Conservation (phyloP, 2,113 vertebrate species). For the Eubucco bourcierii region DNA sequence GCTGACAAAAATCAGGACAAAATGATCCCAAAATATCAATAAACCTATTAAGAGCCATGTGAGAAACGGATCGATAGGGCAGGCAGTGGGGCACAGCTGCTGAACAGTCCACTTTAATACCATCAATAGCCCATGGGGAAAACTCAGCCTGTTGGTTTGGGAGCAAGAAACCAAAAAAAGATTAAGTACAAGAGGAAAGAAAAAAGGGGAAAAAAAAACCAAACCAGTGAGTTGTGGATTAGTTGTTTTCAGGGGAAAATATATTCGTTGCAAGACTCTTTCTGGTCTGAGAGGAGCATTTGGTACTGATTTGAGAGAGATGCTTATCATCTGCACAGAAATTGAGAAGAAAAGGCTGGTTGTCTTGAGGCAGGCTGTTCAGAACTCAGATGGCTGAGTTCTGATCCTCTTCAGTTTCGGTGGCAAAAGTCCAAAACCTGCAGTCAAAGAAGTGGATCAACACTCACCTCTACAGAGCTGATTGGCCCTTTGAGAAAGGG, state of each 20-base stretch:
- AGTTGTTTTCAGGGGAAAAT: background rate
- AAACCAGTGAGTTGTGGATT: background rate
- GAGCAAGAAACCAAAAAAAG: background rate
- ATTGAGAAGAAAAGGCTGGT: background rate
- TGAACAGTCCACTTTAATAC: slow-evolving; percentile 25
- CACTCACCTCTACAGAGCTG: background rate
- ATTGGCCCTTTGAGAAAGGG: background rate
- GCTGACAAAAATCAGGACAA: slow-evolving; percentile 33
- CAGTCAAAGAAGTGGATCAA: background rate
- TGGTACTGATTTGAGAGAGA: background rate
- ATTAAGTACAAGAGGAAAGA: background rate
- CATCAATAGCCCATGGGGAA: slow-evolving; percentile 40
- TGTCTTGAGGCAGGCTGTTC: background rate
- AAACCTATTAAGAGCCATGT: slow-evolving; percentile 53
- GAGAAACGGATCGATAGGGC: slow-evolving; percentile 22
- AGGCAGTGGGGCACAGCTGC: slow-evolving; percentile 46
- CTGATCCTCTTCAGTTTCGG: background rate
- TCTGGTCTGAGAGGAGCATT: background rate
- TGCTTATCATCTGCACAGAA: background rate
- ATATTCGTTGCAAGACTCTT: background rate
- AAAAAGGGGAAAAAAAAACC: background rate
- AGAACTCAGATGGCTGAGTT: background rate
- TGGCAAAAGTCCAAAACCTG: background rate
- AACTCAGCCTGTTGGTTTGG: background rate
- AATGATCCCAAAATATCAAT: slow-evolving; percentile 65